Conservation (phyloP, 2,888 invertebrate species). For the Aphodius granarius region DNA sequence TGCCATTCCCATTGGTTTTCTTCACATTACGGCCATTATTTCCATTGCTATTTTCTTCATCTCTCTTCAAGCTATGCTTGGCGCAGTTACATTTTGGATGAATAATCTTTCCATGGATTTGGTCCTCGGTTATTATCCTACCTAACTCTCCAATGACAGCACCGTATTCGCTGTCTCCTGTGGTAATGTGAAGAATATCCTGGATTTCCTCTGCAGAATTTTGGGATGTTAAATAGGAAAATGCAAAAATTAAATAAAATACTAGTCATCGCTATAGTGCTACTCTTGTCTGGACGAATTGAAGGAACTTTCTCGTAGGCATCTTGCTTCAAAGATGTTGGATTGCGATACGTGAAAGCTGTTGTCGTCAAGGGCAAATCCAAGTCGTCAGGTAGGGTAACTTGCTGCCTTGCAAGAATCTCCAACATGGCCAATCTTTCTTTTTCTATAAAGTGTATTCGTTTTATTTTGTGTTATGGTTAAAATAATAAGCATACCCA, state of each 20-base stretch:
- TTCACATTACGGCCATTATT: neutral
- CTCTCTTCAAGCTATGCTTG: slow-evolving; percentile 7
- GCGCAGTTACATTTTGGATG: slow-evolving; percentile 19
- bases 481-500: neutral
- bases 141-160: slow-evolving; percentile 19
- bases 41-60: neutral
- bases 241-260: neutral
- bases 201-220: slow-evolving; percentile 17
- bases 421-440: slow-evolving; percentile 4
- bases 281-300: neutral
- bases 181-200: slow-evolving; percentile 20
- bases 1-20: neutral
- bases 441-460: neutral
- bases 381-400: slow-evolving; percentile 15
- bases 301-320: slow-evolving; percentile 13
- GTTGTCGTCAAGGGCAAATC: slow-evolving; percentile 16
- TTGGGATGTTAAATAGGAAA: neutral
- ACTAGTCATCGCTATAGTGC: slow-evolving; percentile 1
- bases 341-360: slow-evolving; percentile 16
- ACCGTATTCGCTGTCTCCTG: slow-evolving; percentile 20
- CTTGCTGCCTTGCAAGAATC: neutral
- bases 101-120: slow-evolving; percentile 23
- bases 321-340: slow-evolving; percentile 10
- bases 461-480: too few species aligned
- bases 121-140: slow-evolving; percentile 19